phyloP scores from a whole-genome alignment of 2,888 invertebrate genomes.

The Tetragnatha montana region DNA sequence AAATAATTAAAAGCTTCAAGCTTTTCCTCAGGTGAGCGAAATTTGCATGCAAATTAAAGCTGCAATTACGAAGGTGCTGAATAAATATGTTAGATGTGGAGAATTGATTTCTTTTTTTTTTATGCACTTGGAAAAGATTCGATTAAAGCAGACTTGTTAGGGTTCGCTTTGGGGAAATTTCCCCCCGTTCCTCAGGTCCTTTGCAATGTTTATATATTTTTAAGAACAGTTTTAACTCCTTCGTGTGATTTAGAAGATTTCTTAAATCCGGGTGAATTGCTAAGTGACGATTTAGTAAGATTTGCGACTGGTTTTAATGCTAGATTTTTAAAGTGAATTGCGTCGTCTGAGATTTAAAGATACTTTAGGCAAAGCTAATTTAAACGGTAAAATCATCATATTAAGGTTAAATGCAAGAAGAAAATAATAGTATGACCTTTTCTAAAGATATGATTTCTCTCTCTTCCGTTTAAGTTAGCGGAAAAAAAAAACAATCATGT shows the following conservation, averaged over 20 bases:
- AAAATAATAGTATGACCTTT: too few relatives aligned
- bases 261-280: neutral
- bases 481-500: too few relatives aligned
- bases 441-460: too few relatives aligned
- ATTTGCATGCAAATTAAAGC: constrained; percentile 56
- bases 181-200: neutral
- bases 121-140: neutral
- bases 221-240: neutral
- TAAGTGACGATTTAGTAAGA: neutral
- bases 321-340: too few relatives aligned
- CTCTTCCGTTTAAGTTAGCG: too few relatives aligned
- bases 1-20: constrained; percentile 10
- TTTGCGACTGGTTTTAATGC: too few relatives aligned
- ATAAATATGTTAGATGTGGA: constrained; percentile 13
- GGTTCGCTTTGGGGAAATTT: neutral
- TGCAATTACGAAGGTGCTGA: constrained; percentile 28
- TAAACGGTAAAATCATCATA: too few relatives aligned
- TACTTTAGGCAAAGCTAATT: too few relatives aligned
- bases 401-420: too few relatives aligned
- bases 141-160: neutral
- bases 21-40: constrained; percentile 5
- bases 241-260: neutral
- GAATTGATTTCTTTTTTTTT: constrained; percentile 13
- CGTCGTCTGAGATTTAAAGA: too few relatives aligned
- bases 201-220: neutral